Evolutionary conservation across 2,888 invertebrate genomes (phyloP), one percentile per base, ranked within the genome.

Genomic region (Laothoe populi): DNA sequence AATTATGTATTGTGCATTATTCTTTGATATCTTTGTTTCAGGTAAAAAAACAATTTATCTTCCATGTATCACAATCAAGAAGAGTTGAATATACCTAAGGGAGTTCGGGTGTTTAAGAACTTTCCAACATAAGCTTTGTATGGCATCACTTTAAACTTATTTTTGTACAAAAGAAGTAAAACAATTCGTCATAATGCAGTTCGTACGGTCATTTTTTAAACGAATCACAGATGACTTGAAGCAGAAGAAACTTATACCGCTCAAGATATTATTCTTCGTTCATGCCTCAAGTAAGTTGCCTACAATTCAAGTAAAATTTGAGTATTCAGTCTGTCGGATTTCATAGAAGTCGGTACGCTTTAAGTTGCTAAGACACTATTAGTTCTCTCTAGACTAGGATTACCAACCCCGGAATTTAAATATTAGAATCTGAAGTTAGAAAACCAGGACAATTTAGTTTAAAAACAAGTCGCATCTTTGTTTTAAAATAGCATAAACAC

Each of bases 211-310:
- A 65, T 95, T 95, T 79, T 95, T 95, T 79, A 92, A 94, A 74
- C 88, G 96, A 77, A 95, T 96, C 78, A 87, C 93, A 66, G 94
- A 95, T 75, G 96, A 96, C 85, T 94, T 96, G 74, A 94, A 93
- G 75, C 95, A 95, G 79, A 96, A 95, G 83, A 95, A 96, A 81
- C 89, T 96, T 45, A 89, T 96, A 69, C 96, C 96, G 1, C 83
- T 96, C 64, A 96, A 96, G 84, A 88, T 96, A 71, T 92, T 96
- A 70, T 96, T 96, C 84, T 96, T 96, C 81, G 95, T 96, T 63
- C 95, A 96, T 86, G 95, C 96, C 48, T 96, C 96, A 19, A 96
- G 96, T 96, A 90, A 95, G 96, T 94, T 73, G 53, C 16, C 48
- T 10, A 53, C 31, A 19, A 53, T 53, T 19, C 16, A 0, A n/a